A percentile compares a stretch with the other conserved stretches of the same genome.
Evolutionary conservation across 37 sponge, comb jelly and placozoan genomes (phyloP).

Genomic region (Cliona cf. orientalis): DNA sequence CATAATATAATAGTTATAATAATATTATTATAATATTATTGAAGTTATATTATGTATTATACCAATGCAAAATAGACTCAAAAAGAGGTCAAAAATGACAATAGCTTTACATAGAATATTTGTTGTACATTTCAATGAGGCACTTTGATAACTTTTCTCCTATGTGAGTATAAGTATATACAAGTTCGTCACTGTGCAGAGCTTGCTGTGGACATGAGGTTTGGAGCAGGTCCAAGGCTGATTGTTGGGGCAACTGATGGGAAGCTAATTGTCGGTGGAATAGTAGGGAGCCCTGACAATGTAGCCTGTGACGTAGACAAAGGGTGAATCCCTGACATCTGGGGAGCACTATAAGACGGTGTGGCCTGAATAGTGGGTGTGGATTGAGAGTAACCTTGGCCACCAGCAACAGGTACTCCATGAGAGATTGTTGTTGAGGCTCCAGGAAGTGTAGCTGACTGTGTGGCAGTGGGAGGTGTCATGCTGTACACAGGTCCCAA

Average conservation of each 20-base stretch:
- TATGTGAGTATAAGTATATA: no score
- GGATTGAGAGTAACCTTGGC: background rate
- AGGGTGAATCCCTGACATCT: background rate
- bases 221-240: constrained; percentile 46
- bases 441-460: background rate
- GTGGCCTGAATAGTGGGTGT: background rate
- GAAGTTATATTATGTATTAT: no score
- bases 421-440: background rate
- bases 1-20: no score
- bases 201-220: background rate
- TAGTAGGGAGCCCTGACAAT: constrained; percentile 45
- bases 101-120: no score
- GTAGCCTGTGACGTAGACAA: background rate
- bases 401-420: background rate
- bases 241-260: constrained; percentile 50
- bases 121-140: no score
- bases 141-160: no score
- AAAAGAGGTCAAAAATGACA: no score
- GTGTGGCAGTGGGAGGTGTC: constrained; percentile 1
- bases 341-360: background rate
- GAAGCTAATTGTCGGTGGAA: constrained; percentile 45
- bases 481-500: background rate
- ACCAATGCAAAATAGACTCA: no score
- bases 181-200: no score
- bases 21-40: no score